Base-by-base conservation (phyloP, 2,113 vertebrate species). In the Gracilinanus agilis region DNA sequence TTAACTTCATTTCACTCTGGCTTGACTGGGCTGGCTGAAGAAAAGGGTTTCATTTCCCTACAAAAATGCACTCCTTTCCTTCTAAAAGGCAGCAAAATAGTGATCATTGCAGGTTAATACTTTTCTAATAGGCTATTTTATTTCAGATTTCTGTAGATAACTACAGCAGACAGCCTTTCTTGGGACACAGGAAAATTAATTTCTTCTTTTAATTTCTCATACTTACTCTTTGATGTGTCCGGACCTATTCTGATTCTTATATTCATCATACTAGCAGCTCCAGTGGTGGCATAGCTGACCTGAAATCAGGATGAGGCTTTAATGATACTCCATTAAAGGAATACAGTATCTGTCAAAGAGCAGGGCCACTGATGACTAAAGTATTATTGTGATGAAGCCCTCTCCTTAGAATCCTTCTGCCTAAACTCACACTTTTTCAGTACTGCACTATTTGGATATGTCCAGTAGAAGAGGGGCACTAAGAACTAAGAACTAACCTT, bases 161-260 rank as follows among this genome's bases (percentile, higher is more conserved):
- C 13, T 91, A 2, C 27, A 49, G 0, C 49, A 49, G 44, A 9
- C 21, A 83, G 40, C 90, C 40, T 93, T 95, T 1, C 29, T 90
- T 6, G 90, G 24, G 5, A 25, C 5, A 91, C 8, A 61, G 23
- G 11, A n/a, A 55, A 10, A 95, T 25, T 55, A 16, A 88, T 44
- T 92, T 2, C 9, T 7, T 67, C 90, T 27, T 23, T 83, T 2
- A n/a, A 24, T 94, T 54, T 88, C 9, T 23, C 58, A 44, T 21
- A 67, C 23, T 90, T 44, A 54, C 21, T 55, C 23, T 40, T 40
- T 40, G 34, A 2, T 40, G 7, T 40, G 34, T 83, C 13, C 93
- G 23, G 10, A 34, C 89, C 55, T 94, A 11, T 53, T 89, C 90
- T 27, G 27, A 53, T 96, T 34, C 93, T 97, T 9, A 0, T 92